Conservation (phyloP, 2,113 vertebrate genomes). For the Embiotoca jacksoni region DNA sequence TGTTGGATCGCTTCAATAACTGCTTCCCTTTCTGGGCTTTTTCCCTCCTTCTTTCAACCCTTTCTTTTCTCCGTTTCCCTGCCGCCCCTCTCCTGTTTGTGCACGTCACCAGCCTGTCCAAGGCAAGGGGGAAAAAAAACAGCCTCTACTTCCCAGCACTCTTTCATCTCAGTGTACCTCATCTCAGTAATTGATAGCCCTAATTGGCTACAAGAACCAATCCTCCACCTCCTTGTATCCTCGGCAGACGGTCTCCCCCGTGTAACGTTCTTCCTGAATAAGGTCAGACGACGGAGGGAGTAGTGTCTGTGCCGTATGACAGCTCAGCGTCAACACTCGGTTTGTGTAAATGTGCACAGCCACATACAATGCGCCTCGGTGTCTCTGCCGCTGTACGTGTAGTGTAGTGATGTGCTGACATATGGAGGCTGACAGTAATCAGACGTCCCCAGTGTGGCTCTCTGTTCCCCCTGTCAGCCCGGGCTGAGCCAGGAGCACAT, state of each 20-base stretch:
- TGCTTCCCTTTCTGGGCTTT: slow-evolving; percentile 40
- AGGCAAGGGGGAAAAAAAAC: background rate
- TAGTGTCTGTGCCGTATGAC: slow-evolving; percentile 48
- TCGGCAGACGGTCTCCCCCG: slow-evolving; percentile 32
- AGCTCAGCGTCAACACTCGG: slow-evolving; percentile 61
- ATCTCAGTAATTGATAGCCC: slow-evolving; percentile 64
- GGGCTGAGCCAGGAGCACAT: slow-evolving; percentile 72
- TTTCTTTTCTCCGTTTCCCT: slow-evolving; percentile 21
- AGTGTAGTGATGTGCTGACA: slow-evolving; percentile 69
- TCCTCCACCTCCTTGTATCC: slow-evolving; percentile 49
- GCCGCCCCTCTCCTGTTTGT: slow-evolving; percentile 7
- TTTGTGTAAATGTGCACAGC: slow-evolving; percentile 35
- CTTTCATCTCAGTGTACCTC: slow-evolving; percentile 56
- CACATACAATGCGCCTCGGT: slow-evolving; percentile 29
- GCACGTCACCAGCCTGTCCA: slow-evolving; percentile 19
- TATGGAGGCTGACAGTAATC: slow-evolving; percentile 78
- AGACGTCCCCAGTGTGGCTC: slow-evolving; percentile 71
- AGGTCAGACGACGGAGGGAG: slow-evolving; percentile 51
- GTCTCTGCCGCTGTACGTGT: slow-evolving; percentile 41
- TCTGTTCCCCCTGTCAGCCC: slow-evolving; percentile 72
- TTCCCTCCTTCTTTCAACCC: slow-evolving; percentile 29
- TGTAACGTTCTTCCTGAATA: slow-evolving; percentile 47
- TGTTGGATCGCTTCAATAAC: slow-evolving; percentile 75
- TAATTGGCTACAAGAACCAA: slow-evolving; percentile 71
- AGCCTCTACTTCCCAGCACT: slow-evolving; percentile 42